Evolutionary conservation across 2,113 vertebrate species (phyloP), one percentile per base, ranked within the genome.

Genomic region (Limanda limanda): DNA sequence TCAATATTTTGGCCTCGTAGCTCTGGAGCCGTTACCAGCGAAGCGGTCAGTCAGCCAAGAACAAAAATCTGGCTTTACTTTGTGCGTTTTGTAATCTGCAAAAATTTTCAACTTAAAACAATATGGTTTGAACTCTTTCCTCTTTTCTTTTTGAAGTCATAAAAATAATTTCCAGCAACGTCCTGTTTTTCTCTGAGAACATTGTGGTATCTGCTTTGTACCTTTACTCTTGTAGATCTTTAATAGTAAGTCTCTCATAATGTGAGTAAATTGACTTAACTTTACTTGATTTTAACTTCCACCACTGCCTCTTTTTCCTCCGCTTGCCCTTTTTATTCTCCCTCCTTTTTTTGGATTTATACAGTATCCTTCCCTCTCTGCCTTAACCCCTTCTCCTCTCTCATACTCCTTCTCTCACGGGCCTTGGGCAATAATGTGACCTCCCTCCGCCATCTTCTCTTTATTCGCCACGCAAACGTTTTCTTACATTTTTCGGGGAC

Each of bases 61-160:
- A 86, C 86, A 85, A 81, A 88, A 83, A 60, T 84, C 86, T 86
- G 88, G 74, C 86, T 81, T 85, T 66, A 67, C 69, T 86, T 84
- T 76, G 71, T 76, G 71, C 64, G 47, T 79, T 82, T 83, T 89
- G 58, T 79, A 61, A 86, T 88, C 88, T 86, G 63, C 83, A 81
- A 84, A 84, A 75, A 86, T 45, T 78, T 79, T 86, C 76, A 66
- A 68, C 63, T 84, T 74, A 67, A 73, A 86, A 69, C 65, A 81
- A 65, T 87, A 79, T 78, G 75, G 78, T 73, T 78, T 88, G 83
- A 90, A 79, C 78, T 82, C 70, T 86, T 78, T 79, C 78, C 86
- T 84, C 74, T 76, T 51, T 51, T 6, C 18, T 54, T n/a, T 54
- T 81, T 74, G 61, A 77, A 82, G 83, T 71, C 23, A 13, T 84